Evolutionary conservation across 2,113 vertebrate genomes (phyloP), one percentile per base, ranked within the genome.

Genomic region (Brienomyrus brachyistius): DNA sequence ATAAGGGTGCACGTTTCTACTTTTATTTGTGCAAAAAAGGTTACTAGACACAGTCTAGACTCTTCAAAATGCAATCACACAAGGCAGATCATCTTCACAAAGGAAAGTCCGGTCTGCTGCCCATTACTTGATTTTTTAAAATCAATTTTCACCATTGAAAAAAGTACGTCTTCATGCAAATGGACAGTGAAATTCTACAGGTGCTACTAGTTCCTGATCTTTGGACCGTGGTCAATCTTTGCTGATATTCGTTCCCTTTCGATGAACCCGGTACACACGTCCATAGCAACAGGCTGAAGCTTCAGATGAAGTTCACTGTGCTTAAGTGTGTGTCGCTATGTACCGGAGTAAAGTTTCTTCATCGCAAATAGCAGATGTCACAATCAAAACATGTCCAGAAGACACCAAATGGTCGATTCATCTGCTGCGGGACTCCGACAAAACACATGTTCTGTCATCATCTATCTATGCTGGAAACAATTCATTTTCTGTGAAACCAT

Each of bases 11-110:
- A 15, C 23, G 2, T 84, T 85, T 35, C 74, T 83, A 89, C 48
- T 52, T 89, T 80, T 23, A 23, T 11, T n/a, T 89, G 89, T 84
- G 89, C 80, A 84, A 84, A 85, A 84, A 85, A 50, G 52, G 85
- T 27, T 56, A 27, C 85, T 87, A 87, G 51, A 86, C 83, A 87
- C 85, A 87, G 85, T 87, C 80, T 45, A 56, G 52, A 47, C 35
- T 82, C 88, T 88, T 40, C 5, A 48, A 88, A 52, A 27, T 17
- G n/a, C n/a, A 51, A 87, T 35, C n/a, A 54, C 48, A 35, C 2
- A 27, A 87, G 85, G 48, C 48, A 84, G 48, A 54, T 48, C 43
- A 45, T 5, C 48, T 7, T 52, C 48, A 31, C 23, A 88, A 70
- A 74, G 19, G 48, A 19, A 45, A 52, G 19, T 35, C 17, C 56